Evolutionary conservation across 2,888 invertebrate species (phyloP).

Genomic region (Schizaphis graminum): DNA sequence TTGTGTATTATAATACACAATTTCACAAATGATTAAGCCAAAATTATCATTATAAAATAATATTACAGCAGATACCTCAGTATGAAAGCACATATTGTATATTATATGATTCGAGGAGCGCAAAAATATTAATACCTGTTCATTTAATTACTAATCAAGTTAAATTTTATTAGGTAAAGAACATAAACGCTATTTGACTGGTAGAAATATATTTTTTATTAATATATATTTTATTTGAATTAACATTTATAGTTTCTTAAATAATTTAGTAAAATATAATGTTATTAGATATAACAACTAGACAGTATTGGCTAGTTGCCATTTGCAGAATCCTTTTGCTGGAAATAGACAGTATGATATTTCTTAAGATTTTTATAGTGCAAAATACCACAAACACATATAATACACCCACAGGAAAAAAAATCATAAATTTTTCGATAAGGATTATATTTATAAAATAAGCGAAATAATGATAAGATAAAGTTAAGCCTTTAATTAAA

Average conservation of each 20-base stretch:
- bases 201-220: neutral
- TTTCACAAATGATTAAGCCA: neutral
- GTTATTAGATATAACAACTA: neutral
- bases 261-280: neutral
- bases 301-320: constrained; percentile 41
- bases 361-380: constrained; percentile 46
- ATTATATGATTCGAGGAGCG: neutral
- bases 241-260: neutral
- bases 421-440: neutral
- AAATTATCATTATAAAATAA: neutral
- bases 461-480: neutral
- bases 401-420: neutral
- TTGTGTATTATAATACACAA: neutral
- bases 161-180: neutral
- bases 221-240: neutral
- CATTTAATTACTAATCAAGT: neutral
- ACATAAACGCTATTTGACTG: neutral
- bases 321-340: constrained; percentile 43
- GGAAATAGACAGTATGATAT: constrained; percentile 57
- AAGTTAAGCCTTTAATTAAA: neutral
- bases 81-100: neutral
- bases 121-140: neutral
- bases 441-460: neutral
- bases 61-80: neutral
- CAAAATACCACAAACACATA: constrained; percentile 41